Conservation (phyloP, 2,113 vertebrate species). For the Egretta garzetta region DNA sequence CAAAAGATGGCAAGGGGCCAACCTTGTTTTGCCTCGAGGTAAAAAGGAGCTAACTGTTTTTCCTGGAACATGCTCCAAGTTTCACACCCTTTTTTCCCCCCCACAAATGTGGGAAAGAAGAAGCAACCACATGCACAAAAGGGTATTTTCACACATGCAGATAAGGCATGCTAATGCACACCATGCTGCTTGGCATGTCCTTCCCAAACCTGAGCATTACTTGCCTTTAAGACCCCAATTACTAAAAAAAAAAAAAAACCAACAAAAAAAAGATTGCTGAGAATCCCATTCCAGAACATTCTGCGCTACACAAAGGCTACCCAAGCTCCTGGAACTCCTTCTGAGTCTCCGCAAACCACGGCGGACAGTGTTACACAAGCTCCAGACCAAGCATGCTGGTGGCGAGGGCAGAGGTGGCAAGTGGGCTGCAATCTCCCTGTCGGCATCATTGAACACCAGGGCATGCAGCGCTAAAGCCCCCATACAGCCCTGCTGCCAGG, state of each 20-base stretch:
- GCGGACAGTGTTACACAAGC: background rate
- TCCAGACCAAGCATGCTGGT: accelerated
- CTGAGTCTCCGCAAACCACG: background rate
- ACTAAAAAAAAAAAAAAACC: background rate
- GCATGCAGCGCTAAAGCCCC: accelerated
- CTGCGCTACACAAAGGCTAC: background rate
- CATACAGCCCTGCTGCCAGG: background rate
- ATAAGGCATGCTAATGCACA: background rate
- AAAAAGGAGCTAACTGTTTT: slow-evolving; percentile 66
- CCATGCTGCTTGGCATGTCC: background rate
- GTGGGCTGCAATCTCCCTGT: accelerated
- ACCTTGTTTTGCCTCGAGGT: slow-evolving; percentile 53
- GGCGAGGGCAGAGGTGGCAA: background rate
- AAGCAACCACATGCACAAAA: background rate
- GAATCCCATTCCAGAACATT: background rate
- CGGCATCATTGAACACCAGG: accelerated
- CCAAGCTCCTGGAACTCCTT: background rate
- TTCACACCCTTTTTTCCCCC: slow-evolving; percentile 34
- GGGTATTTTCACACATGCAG: background rate
- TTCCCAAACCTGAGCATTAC: background rate
- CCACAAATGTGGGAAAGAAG: slow-evolving; percentile 14
- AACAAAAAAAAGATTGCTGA: background rate
- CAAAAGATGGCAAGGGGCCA: slow-evolving; percentile 72
- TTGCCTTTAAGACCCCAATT: background rate
- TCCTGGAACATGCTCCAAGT: slow-evolving; percentile 60